Conservation (phyloP, 2,888 invertebrate genomes). For the Automeris io region DNA sequence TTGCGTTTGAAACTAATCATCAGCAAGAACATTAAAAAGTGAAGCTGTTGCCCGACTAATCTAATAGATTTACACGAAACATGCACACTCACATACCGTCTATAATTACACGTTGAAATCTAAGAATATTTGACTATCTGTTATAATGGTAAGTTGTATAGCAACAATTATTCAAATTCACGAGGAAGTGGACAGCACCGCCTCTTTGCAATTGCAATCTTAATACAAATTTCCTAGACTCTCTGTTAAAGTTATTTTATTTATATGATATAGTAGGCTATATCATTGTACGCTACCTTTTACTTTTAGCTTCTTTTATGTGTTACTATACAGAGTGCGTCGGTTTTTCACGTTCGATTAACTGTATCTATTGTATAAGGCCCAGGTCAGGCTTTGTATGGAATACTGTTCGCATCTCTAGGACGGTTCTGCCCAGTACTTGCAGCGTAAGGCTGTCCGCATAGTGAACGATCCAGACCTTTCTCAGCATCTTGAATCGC, state of each 20-base stretch:
- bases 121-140: conserved; percentile 41
- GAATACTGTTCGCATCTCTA: too few species aligned
- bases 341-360: too few species aligned
- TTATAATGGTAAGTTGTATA: conserved; percentile 56
- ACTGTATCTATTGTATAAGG: too few species aligned
- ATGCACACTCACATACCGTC: conserved; percentile 26
- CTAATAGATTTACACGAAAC: conserved; percentile 35
- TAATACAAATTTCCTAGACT: conserved; percentile 74
- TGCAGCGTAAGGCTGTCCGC: too few species aligned
- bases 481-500: too few species aligned
- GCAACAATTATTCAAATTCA: conserved; percentile 67
- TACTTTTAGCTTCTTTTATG: too few species aligned
- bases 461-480: too few species aligned
- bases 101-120: conserved; percentile 41
- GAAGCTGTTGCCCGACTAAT: conserved; percentile 32
- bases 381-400: too few species aligned
- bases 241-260: conserved; percentile 55
- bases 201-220: conserved; percentile 72
- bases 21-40: conserved; percentile 22
- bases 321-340: too few species aligned
- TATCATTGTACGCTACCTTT: too few species aligned
- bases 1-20: conserved; percentile 27
- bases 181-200: conserved; percentile 56
- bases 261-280: conserved; percentile 49
- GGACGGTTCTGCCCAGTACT: too few species aligned